Evolutionary conservation across 2,113 vertebrate genomes (phyloP).

Genomic region (Macquaria ambigua): DNA sequence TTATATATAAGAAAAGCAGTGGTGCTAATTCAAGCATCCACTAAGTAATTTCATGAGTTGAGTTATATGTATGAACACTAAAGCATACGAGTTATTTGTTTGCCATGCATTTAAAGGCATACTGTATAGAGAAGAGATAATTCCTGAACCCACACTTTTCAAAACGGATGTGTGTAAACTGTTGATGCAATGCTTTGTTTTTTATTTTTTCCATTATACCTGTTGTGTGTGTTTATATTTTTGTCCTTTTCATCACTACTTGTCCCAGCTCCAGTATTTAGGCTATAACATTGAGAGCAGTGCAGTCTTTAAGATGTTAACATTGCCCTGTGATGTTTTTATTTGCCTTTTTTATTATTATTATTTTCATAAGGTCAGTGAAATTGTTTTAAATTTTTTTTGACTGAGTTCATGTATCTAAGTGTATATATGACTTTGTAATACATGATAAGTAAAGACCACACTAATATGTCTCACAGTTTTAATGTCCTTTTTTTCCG

Average conservation of each 20-base stretch:
- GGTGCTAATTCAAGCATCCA: slow-evolving; percentile 34
- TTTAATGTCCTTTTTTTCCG: neutral
- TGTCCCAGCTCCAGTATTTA: slow-evolving; percentile 21
- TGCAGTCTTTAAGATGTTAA: slow-evolving; percentile 35
- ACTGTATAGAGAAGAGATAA: slow-evolving; percentile 16
- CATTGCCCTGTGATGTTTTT: slow-evolving; percentile 43
- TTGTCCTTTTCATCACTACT: slow-evolving; percentile 13
- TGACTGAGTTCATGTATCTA: slow-evolving; percentile 40
- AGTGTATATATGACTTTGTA: slow-evolving; percentile 65
- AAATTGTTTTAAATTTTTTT: slow-evolving; percentile 45
- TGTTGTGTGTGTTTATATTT: slow-evolving; percentile 21
- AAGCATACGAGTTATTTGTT: slow-evolving; percentile 1
- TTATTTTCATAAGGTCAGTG: slow-evolving; percentile 32
- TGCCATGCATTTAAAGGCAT: slow-evolving; percentile 13
- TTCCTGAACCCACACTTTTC: slow-evolving; percentile 19
- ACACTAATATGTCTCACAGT: neutral
- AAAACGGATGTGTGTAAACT: slow-evolving; percentile 8
- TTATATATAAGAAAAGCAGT: slow-evolving; percentile 9
- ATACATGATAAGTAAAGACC: slow-evolving; percentile 66
- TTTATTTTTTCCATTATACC: neutral
- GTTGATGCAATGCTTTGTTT: slow-evolving; percentile 13
- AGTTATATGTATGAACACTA: slow-evolving; percentile 3
- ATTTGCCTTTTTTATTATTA: slow-evolving; percentile 27
- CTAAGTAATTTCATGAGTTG: slow-evolving; percentile 42
- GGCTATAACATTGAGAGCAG: neutral